Percentiles rank a stretch among this genome's conserved stretches.
phyloP scores from a whole-genome alignment of 1,140 invertebrate genomes.

The Brachionus paranguensis region DNA sequence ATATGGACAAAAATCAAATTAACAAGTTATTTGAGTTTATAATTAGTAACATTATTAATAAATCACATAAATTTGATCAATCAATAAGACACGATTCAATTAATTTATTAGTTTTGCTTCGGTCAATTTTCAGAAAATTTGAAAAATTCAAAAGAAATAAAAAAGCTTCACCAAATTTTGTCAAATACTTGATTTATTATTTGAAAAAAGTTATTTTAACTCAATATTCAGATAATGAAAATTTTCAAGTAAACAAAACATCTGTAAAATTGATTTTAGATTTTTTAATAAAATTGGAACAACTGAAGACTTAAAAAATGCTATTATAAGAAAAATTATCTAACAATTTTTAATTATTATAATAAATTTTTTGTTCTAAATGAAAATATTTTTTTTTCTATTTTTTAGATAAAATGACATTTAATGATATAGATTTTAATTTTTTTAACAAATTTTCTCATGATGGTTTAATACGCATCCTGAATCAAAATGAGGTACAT shows the following conservation, averaged over 20 bases:
- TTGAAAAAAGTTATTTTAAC: neutral
- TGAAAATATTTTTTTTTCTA: too few species aligned
- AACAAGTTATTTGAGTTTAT: neutral
- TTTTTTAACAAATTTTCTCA: neutral
- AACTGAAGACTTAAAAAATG: neutral
- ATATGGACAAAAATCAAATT: neutral
- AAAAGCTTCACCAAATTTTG: neutral
- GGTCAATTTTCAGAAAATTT: neutral
- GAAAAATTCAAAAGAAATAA: neutral
- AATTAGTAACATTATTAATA: neutral
- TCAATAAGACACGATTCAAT: neutral
- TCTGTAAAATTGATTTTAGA: neutral
- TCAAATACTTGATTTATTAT: neutral
- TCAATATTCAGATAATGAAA: neutral
- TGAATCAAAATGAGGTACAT: conserved; percentile 7
- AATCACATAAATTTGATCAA: neutral
- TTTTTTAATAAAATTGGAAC: neutral
- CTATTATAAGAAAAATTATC: neutral
- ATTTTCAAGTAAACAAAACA: neutral
- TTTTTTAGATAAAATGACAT: neutral
- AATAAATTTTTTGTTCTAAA: neutral
- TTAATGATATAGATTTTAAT: neutral
- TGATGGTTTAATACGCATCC: neutral
- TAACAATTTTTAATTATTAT: neutral
- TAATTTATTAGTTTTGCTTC: neutral